Percentiles rank a stretch among this genome's conserved stretches.
These are phyloP conservation scores for Cervus canadensis DNA, from an alignment of 2,113 vertebrate genomes.

Conservation along the genomic window DNA sequence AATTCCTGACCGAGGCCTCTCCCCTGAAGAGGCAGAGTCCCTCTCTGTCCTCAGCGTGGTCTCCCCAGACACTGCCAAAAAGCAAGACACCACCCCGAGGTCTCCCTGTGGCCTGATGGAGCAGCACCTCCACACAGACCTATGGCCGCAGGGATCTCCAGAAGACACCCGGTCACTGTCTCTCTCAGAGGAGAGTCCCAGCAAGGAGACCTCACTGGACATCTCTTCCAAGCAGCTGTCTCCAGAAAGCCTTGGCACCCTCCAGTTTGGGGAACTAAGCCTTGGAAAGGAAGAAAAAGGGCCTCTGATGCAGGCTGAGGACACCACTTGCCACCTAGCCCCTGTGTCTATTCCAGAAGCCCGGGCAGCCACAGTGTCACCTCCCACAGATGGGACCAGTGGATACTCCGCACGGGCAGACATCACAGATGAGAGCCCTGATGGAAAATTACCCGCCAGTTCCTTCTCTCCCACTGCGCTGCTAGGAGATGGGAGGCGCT, in stretches of 20 bases:
- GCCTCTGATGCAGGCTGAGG: slow-evolving; percentile 20
- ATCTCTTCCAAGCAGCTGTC: slow-evolving; percentile 75
- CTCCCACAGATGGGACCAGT: slow-evolving; percentile 45
- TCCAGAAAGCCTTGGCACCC: slow-evolving; percentile 71
- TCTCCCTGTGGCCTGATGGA: slow-evolving; percentile 45
- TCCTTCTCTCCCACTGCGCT: slow-evolving; percentile 29
- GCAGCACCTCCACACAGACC: slow-evolving; percentile 41
- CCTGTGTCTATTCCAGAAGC: slow-evolving; percentile 55
- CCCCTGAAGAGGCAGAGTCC: slow-evolving; percentile 77
- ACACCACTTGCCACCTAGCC: not conserved
- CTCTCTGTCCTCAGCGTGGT: slow-evolving; percentile 72
- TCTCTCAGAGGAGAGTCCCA: slow-evolving; percentile 77
- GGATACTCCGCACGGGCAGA: slow-evolving; percentile 68
- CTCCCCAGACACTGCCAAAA: slow-evolving; percentile 61
- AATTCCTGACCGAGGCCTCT: slow-evolving; percentile 58
- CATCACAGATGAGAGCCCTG: slow-evolving; percentile 60
- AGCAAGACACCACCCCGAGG: slow-evolving; percentile 52
- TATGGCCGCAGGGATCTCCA: slow-evolving; percentile 74
- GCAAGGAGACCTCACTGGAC: slow-evolving; percentile 76
- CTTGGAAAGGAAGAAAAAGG: slow-evolving; percentile 67
- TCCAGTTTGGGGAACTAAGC: slow-evolving; percentile 71
- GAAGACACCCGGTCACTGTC: slow-evolving; percentile 76
- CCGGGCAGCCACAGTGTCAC: not conserved
- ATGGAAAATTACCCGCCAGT: slow-evolving; percentile 25
- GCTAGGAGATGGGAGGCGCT: not conserved